A percentile compares a stretch with the other conserved stretches of the same genome.
Evolutionary conservation across 1,140 invertebrate genomes (phyloP).

Genomic region (Pachypeltis micranthus): DNA sequence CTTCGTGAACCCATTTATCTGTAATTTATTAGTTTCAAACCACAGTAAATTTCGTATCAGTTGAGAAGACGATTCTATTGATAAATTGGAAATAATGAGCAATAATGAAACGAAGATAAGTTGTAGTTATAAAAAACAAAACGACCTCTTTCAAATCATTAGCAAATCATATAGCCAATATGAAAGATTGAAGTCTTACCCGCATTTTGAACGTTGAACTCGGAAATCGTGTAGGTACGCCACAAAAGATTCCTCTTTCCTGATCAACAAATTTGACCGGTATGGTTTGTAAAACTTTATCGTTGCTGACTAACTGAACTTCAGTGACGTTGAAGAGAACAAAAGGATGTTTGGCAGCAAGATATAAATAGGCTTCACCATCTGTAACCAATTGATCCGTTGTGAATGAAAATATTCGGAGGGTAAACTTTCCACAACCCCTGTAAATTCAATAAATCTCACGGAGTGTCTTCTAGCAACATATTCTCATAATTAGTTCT

Average conservation of each 20-base stretch:
- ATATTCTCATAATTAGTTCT: too few species aligned
- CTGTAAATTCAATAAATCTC: too few species aligned
- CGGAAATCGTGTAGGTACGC: conserved; percentile 31
- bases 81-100: too few species aligned
- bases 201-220: conserved; percentile 30
- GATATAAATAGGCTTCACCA: too few species aligned
- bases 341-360: neutral
- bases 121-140: conserved; percentile 12
- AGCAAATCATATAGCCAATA: conserved; percentile 43
- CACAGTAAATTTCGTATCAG: too few species aligned
- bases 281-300: neutral
- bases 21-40: too few species aligned
- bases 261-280: conserved; percentile 37
- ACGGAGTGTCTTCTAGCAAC: too few species aligned
- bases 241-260: conserved; percentile 36
- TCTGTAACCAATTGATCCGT: too few species aligned
- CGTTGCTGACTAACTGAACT: neutral
- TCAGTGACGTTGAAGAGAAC: neutral
- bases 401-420: too few species aligned
- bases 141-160: conserved; percentile 38
- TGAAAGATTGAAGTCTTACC: conserved; percentile 37
- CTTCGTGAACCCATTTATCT: conserved; percentile 33
- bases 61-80: too few species aligned
- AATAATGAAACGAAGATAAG: conserved; percentile 20
- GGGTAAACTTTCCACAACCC: too few species aligned